Base-by-base conservation (phyloP, 1,140 invertebrate species). In the Wiebesia pumilae region DNA sequence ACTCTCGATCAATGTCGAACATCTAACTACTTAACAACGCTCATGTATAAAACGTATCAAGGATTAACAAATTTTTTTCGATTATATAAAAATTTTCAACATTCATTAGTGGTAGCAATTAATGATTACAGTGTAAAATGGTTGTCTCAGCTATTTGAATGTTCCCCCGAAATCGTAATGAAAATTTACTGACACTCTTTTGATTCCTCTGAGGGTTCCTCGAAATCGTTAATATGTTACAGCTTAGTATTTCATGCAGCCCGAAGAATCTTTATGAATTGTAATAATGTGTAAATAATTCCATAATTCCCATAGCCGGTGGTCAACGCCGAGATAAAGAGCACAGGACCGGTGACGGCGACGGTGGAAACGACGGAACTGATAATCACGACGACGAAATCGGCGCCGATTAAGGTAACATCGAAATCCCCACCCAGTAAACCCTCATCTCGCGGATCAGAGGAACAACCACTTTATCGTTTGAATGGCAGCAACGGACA, bases 401-500 rank as follows among this genome's bases (percentile, higher is more conserved):
- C 87, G 6, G 69, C 86, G 30, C 88, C 88, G 19, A 88, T 79
- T 79, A 88, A 90, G 71, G 91, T 89, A 78, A 90, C 88, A 14
- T 77, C 89, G 65, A 88, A 87, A 47, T 65, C 86, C 27, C 88
- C 86, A n/a, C 88, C 91, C 30, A 86, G 88, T 71, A 38, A 40
- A 33, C 87, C 89, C 27, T 89, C 89, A 0, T 88, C 88, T 16
- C 91, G 88, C 87, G 81, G 89, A 14, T 88, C 89, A 33, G 81
- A 85, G 47, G 90, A 92, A 9, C 78, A 91, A 19, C 95, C 95
- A 0, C 92, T 95, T 3, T 96, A 96, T 90, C 94, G 96, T 24
- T 92, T 96, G 4, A 95, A 95, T 88, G 94, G 95, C 33, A 94
- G 94, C 85, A 95, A 95, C 69, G 95, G 95, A 6, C 95, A 95